Conservation (phyloP, 2,797 vertebrate genomes). For the Chrosomus eos region DNA sequence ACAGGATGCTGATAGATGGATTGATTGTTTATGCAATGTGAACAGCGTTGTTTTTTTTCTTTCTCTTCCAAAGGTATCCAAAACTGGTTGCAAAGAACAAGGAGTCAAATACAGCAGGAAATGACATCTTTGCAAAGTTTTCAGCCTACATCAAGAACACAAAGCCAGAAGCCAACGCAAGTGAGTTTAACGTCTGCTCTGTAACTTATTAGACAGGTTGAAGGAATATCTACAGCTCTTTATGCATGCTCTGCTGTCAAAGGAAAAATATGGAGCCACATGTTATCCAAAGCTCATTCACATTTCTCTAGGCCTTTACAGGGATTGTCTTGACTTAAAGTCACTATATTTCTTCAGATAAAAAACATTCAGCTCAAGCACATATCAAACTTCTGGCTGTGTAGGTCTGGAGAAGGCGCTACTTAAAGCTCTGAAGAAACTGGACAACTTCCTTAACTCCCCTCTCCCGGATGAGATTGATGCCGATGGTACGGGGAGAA, state of each 20-base stretch:
- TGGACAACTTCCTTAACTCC: slow-evolving; percentile 87
- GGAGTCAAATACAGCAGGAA: slow-evolving; percentile 91
- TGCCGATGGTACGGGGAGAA: slow-evolving; percentile 68
- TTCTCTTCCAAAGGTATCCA: slow-evolving; percentile 83
- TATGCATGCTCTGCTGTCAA: slow-evolving; percentile 4
- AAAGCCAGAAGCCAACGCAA: slow-evolving; percentile 84
- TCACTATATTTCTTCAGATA: neutral
- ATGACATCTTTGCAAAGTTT: slow-evolving; percentile 94
- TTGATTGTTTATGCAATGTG: neutral
- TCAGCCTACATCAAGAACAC: slow-evolving; percentile 97
- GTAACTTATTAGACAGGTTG: slow-evolving; percentile 6
- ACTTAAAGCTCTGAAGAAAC: slow-evolving; percentile 87
- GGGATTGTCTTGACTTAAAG: slow-evolving; percentile 10
- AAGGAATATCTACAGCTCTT: slow-evolving; percentile 10
- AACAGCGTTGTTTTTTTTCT: neutral
- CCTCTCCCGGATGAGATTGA: slow-evolving; percentile 87
- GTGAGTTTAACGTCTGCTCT: slow-evolving; percentile 72
- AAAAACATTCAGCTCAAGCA: slow-evolving; percentile 4
- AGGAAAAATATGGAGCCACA: slow-evolving; percentile 8
- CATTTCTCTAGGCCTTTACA: neutral
- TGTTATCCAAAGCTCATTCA: neutral
- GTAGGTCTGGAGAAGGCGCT: slow-evolving; percentile 88
- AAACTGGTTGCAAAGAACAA: slow-evolving; percentile 88
- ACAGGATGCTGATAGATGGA: neutral
- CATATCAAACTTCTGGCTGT: slow-evolving; percentile 19